Conservation (phyloP, 2,797 vertebrate species). For the Tapirus indicus region DNA sequence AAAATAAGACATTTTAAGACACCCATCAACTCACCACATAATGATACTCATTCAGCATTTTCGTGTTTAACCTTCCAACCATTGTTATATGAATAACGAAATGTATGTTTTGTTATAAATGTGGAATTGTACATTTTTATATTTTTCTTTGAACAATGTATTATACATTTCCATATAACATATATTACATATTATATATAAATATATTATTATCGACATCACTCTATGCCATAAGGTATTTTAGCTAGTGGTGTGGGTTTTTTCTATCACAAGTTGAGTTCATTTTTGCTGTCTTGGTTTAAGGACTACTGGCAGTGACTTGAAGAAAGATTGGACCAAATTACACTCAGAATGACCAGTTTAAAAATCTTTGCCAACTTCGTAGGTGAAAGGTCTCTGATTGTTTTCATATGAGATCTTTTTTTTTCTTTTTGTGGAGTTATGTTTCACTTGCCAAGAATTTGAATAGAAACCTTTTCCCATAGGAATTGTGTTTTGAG, state of each 20-base stretch:
- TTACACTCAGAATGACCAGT: background rate
- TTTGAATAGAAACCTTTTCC: background rate
- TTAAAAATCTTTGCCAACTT: background rate
- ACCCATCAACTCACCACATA: background rate
- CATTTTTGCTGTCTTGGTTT: background rate
- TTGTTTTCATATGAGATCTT: background rate
- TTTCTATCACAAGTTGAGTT: background rate
- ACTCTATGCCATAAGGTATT: background rate
- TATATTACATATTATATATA: background rate
- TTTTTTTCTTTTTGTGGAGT: background rate
- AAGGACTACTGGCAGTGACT: background rate
- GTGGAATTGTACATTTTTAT: background rate
- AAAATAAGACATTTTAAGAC: conserved; percentile 15
- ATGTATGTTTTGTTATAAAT: background rate
- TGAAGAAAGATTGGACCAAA: background rate
- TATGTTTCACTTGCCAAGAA: background rate
- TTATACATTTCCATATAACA: background rate
- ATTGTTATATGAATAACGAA: background rate
- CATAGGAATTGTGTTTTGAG: background rate
- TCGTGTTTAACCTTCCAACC: background rate
- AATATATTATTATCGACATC: background rate
- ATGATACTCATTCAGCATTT: background rate
- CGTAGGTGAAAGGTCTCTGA: background rate
- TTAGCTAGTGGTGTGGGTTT: background rate
- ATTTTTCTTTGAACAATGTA: background rate